phyloP scores from a whole-genome alignment of 2,888 invertebrate species.

The Melanostoma scalare region DNA sequence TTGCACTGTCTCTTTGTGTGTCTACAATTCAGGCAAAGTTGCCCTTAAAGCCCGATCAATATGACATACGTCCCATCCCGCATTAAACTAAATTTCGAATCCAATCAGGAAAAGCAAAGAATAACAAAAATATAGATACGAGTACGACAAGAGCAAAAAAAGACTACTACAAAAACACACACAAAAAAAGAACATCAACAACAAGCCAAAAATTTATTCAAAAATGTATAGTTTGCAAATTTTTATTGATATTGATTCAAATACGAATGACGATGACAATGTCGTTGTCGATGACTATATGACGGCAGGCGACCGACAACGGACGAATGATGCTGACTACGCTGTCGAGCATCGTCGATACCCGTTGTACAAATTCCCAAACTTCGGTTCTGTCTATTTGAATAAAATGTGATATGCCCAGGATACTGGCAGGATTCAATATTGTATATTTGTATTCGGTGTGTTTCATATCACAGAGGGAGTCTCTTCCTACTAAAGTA shows the following conservation, averaged over 20 bases:
- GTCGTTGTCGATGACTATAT: too few relatives aligned
- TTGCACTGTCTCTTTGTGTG: not conserved
- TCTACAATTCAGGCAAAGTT: not conserved
- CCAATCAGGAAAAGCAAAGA: slow-evolving; percentile 53
- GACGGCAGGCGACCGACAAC: not conserved
- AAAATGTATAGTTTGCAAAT: slow-evolving; percentile 50
- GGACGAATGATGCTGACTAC: slow-evolving; percentile 18
- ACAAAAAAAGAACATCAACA: slow-evolving; percentile 7
- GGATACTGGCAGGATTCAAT: slow-evolving; percentile 5
- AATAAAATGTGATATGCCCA: slow-evolving; percentile 52
- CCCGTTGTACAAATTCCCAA: slow-evolving; percentile 23
- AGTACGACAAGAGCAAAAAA: too few relatives aligned
- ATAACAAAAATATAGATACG: too few relatives aligned
- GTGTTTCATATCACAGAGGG: not conserved
- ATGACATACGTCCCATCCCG: slow-evolving; percentile 6
- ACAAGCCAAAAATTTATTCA: slow-evolving; percentile 32
- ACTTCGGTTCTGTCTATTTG: slow-evolving; percentile 44
- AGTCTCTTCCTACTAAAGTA: not conserved
- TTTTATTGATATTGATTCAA: slow-evolving; percentile 64
- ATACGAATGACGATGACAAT: slow-evolving; percentile 15
- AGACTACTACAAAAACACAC: not conserved
- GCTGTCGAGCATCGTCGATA: slow-evolving; percentile 19
- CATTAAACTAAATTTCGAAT: slow-evolving; percentile 27
- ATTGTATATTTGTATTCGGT: not conserved
- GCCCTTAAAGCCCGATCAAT: slow-evolving; percentile 11